Conservation (phyloP, 2,888 invertebrate species). For the Alsophila aescularia region DNA sequence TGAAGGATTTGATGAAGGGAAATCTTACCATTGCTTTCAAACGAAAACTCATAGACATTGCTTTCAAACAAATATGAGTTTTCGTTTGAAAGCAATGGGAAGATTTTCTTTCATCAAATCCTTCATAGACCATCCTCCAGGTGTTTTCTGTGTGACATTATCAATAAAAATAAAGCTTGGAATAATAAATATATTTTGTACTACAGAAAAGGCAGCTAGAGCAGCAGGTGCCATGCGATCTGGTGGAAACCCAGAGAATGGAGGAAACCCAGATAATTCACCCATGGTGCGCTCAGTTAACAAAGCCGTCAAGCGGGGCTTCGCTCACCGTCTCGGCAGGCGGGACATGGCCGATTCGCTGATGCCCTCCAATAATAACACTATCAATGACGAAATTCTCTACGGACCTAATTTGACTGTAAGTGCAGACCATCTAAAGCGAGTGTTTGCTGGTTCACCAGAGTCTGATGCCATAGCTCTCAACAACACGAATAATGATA, state of each 20-base stretch:
- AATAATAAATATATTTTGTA: not conserved
- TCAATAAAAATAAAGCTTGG: too few relatives aligned
- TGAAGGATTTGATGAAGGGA: too few relatives aligned
- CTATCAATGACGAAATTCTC: slow-evolving; percentile 28
- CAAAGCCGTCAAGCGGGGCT: slow-evolving; percentile 54
- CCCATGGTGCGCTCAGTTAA: slow-evolving; percentile 58
- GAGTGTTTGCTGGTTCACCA: not conserved
- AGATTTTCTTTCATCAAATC: too few relatives aligned
- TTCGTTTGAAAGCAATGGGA: too few relatives aligned
- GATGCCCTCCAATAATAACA: slow-evolving; percentile 42
- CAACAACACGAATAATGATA: not conserved
- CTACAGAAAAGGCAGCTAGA: slow-evolving; percentile 59
- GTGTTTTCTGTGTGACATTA: too few relatives aligned
- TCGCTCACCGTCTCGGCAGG: slow-evolving; percentile 54
- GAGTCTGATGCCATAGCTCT: not conserved
- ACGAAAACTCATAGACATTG: too few relatives aligned
- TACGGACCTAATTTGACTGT: slow-evolving; percentile 23
- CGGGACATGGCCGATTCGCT: slow-evolving; percentile 47
- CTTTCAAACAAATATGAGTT: too few relatives aligned
- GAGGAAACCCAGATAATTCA: slow-evolving; percentile 31
- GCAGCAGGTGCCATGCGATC: slow-evolving; percentile 55
- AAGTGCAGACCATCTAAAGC: slow-evolving; percentile 6
- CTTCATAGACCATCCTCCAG: too few relatives aligned
- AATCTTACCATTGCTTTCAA: too few relatives aligned
- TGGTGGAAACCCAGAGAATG: slow-evolving; percentile 32